Evolutionary conservation across 2,113 vertebrate species (phyloP), one percentile per base, ranked within the genome.

Genomic region (Parus major): DNA sequence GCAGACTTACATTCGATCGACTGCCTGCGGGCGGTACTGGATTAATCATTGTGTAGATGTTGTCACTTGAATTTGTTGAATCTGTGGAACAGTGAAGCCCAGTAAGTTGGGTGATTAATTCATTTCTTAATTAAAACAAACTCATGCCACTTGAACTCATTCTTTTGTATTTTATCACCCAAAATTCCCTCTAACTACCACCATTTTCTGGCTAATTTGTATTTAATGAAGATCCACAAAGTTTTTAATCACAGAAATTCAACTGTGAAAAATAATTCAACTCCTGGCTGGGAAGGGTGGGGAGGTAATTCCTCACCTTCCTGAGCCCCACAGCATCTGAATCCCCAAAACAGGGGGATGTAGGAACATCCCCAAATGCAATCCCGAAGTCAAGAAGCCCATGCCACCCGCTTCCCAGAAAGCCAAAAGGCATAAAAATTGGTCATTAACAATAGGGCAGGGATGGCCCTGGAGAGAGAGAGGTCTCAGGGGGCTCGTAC

Each of bases 41-140:
- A 98, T 99, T 99, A 98, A 99, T 99, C 99, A 99, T 99, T 97
- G 99, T 99, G 98, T 99, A 99, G 97, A 99, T 99, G 98, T 99
- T 99, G 98, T 99, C 99, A 97, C 99, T 99, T 97, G 99, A 99
- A 98, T 99, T 99, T 98, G 99, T 99, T 94, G 99, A 99, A 98
- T 99, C 99, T 99, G 97, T 79, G 95, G 96, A 97, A 96, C 92
- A 98, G 97, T 92, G 93, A 97, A 97, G 96, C 97, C 96, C 97
- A 93, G 69, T 95, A 97, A 97, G 97, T 97, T 27, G 89, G 92
- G 97, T 98, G 98, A 98, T 98, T 98, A 98, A 98, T 98, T 98
- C 97, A 95, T 97, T 97, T 97, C 98, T 98, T 98, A 98, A 98
- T 98, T 98, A 98, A 98, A 98, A 98, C 97, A 98, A 98, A 98